A percentile compares a stretch with the other conserved stretches of the same genome.
phyloP scores from a whole-genome alignment of 2,113 vertebrate genomes.

The Myiozetetes cayanensis region DNA sequence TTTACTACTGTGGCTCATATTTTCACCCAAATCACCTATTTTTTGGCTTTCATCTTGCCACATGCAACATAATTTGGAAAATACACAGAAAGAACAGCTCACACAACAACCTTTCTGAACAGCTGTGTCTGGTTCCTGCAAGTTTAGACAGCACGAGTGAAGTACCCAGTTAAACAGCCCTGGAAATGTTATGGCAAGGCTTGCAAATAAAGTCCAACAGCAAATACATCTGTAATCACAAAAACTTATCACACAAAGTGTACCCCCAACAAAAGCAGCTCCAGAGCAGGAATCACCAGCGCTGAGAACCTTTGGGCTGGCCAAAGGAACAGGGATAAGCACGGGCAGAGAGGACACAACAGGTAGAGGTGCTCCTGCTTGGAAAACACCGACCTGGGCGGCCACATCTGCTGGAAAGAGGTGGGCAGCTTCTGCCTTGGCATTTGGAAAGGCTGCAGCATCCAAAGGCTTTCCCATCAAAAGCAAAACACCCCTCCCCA shows the following conservation, averaged over 20 bases:
- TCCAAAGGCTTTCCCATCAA: background rate
- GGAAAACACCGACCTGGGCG: accelerated
- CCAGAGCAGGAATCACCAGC: background rate
- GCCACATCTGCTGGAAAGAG: background rate
- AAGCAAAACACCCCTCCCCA: background rate
- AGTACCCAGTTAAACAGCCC: background rate
- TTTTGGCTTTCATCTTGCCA: background rate
- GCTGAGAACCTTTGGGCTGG: accelerated
- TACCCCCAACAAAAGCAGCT: conserved; percentile 9
- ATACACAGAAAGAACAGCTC: background rate
- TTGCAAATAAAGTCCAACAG: background rate
- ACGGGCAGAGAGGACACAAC: background rate
- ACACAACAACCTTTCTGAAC: background rate
- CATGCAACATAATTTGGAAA: background rate
- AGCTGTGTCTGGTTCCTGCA: background rate
- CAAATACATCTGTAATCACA: background rate
- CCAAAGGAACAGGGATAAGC: background rate
- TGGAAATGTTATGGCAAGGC: background rate
- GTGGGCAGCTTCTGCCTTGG: background rate
- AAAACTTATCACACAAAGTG: background rate
- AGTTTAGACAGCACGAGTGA: background rate
- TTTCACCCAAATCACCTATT: background rate
- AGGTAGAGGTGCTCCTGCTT: accelerated
- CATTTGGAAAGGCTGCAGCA: background rate
- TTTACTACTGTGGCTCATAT: background rate